Percentiles rank a stretch among this genome's conserved stretches.
Evolutionary conservation across 2,113 vertebrate genomes (phyloP).

Genomic region (Forbesichthys agassizii): DNA sequence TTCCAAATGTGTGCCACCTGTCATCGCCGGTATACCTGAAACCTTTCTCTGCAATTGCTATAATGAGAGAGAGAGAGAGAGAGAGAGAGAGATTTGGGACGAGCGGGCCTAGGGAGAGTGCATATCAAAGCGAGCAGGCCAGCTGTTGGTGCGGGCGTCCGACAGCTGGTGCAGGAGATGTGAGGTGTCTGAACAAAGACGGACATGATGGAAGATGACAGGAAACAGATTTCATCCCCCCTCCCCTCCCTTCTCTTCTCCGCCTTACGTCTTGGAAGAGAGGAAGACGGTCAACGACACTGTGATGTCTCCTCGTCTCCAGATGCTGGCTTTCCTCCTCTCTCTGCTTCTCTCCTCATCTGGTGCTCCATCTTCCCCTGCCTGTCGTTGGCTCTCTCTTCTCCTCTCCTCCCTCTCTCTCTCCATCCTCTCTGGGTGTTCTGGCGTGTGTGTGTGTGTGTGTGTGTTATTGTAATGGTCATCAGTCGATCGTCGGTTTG

Average conservation of each 20-base stretch:
- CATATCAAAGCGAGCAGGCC: constrained; percentile 86
- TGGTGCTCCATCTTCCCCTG: background rate
- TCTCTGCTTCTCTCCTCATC: constrained; percentile 6
- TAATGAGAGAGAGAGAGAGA: constrained; percentile 3
- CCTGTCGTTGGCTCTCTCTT: background rate
- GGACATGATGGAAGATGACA: constrained; percentile 98
- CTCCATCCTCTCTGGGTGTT: background rate
- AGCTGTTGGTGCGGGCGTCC: constrained; percentile 86
- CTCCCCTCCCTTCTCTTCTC: constrained; percentile 73
- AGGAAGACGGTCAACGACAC: constrained; percentile 75
- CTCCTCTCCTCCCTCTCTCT: background rate
- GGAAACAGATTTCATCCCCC: constrained; percentile 91
- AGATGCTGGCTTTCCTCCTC: constrained; percentile 83
- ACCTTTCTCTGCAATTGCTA: constrained; percentile 46
- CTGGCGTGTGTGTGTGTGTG: background rate
- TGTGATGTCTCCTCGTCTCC: constrained; percentile 85
- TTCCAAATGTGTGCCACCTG: background rate
- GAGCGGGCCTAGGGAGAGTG: constrained; percentile 50
- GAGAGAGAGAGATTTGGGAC: constrained; percentile 15
- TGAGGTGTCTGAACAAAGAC: constrained; percentile 90
- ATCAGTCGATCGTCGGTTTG: background rate
- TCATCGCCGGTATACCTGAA: constrained; percentile 30
- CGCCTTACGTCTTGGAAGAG: constrained; percentile 68
- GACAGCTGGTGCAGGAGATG: constrained; percentile 89
- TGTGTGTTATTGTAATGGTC: background rate